A percentile compares a stretch with the other conserved stretches of the same genome.
Evolutionary conservation across 2,113 vertebrate species (phyloP).

Genomic region (Puffinus mauretanicus): DNA sequence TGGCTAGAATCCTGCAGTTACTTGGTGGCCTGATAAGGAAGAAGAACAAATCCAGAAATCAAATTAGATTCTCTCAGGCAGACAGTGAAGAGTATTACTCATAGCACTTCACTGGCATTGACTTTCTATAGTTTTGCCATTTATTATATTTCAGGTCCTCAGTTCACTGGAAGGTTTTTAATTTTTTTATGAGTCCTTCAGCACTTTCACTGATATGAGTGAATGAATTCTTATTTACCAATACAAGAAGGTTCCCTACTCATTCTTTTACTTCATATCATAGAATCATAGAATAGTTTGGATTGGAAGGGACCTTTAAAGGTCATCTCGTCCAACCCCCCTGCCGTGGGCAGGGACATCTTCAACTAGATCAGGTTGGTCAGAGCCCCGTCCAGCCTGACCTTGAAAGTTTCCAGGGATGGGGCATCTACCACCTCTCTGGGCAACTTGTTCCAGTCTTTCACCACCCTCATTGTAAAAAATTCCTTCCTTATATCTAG

Average conservation of each 20-base stretch:
- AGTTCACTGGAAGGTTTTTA: neutral
- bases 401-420: neutral
- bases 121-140: neutral
- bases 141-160: neutral
- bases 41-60: constrained; percentile 10
- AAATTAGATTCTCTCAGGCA: neutral
- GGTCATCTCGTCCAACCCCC: neutral
- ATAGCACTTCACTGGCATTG: neutral
- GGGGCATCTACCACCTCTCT: neutral
- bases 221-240: neutral
- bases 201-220: neutral
- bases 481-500: no score
- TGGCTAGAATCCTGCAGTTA: constrained; percentile 16
- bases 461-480: neutral
- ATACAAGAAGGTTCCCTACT: neutral
- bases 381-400: neutral
- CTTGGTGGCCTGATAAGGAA: neutral
- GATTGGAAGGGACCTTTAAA: neutral
- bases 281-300: neutral
- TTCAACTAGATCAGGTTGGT: neutral
- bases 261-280: neutral
- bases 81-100: neutral
- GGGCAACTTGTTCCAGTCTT: neutral
- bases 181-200: neutral
- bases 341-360: neutral